phyloP scores from a whole-genome alignment of 2,888 invertebrate genomes.

The Octonoba sinensis region DNA sequence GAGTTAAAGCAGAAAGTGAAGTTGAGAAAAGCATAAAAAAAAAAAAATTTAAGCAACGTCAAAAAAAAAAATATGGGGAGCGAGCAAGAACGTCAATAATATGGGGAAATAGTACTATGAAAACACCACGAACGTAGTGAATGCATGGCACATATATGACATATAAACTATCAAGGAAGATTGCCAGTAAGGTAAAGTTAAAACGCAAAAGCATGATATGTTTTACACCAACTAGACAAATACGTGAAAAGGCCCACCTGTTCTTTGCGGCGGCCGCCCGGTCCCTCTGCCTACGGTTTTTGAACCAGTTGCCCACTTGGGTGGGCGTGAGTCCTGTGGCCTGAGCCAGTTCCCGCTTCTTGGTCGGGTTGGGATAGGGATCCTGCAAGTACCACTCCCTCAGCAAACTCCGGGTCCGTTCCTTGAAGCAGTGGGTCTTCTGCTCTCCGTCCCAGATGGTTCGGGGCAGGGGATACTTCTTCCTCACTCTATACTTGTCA shows the following conservation, averaged over 20 bases:
- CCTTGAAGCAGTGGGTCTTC: slow-evolving; percentile 95
- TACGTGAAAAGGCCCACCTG: slow-evolving; percentile 76
- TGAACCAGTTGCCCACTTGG: slow-evolving; percentile 95
- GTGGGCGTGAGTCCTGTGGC: slow-evolving; percentile 93
- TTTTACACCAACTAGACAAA: too few species aligned
- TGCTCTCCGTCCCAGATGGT: slow-evolving; percentile 97
- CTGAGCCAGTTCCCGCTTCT: slow-evolving; percentile 90
- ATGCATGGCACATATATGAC: too few species aligned
- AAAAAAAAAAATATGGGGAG: not conserved
- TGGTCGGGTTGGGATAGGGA: slow-evolving; percentile 93
- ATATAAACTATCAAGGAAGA: too few species aligned
- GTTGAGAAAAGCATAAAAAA: not conserved
- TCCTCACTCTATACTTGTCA: slow-evolving; percentile 91
- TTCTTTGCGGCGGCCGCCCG: slow-evolving; percentile 95
- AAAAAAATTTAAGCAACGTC: not conserved
- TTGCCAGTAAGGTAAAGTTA: too few species aligned
- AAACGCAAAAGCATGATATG: too few species aligned
- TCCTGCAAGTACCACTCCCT: slow-evolving; percentile 99
- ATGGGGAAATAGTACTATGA: too few species aligned
- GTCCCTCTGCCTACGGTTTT: slow-evolving; percentile 88
- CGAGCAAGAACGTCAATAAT: not conserved
- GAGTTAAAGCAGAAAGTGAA: not conserved
- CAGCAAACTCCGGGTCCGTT: slow-evolving; percentile 92
- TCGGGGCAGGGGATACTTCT: slow-evolving; percentile 91
- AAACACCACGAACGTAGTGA: too few species aligned